Base-by-base conservation (phyloP, 30 jellyfish, hydroid and myxozoan species). In the Cassiopea xamachana region DNA sequence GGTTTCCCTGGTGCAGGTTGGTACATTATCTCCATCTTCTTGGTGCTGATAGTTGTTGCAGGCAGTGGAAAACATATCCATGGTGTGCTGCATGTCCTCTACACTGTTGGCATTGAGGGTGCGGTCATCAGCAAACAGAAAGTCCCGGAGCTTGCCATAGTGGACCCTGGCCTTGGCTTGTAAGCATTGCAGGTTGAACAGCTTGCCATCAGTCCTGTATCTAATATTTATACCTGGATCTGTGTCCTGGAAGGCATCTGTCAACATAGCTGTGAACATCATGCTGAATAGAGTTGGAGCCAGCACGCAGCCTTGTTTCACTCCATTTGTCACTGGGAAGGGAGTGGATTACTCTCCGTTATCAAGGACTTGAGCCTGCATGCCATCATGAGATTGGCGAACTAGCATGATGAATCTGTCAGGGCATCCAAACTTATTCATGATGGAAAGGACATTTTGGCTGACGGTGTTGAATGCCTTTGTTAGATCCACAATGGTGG, bases 401-500 rank as follows among this genome's bases (percentile, higher is more conserved):
- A 27, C 39, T 27, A 27, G 39, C 39, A 27, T 67, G 43, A 19
- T 67, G 43, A 19, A 14, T 3, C 19, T 67, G 8, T 15, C 15
- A 2, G 76, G 76, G 68, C 59, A 75, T 46, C 59, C 16, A 7
- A 5, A 15, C 83, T 75, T 75, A 9, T 71, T 4, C 83, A 75
- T n/a, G 71, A 75, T 75, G 8, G 70, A 75, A 7, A 75, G 83
- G 16, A 7, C 83, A 7, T 75, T 16, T 75, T 69, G 12, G 83
- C 59, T 75, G 15, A 75, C 83, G 10, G 76, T 15, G 76, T 67
- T 15, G 90, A 83, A 83, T 2, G 92, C 92, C 73, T 83, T 83
- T 5, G 92, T 83, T 18, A 83, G 92, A 75, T 83, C 92, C 12
- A 83, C 73, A 46, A 7, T 64, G 49, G 87, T 49, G 60, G 74